Conservation (phyloP, 2,888 invertebrate genomes). For the Tachina lurida region DNA sequence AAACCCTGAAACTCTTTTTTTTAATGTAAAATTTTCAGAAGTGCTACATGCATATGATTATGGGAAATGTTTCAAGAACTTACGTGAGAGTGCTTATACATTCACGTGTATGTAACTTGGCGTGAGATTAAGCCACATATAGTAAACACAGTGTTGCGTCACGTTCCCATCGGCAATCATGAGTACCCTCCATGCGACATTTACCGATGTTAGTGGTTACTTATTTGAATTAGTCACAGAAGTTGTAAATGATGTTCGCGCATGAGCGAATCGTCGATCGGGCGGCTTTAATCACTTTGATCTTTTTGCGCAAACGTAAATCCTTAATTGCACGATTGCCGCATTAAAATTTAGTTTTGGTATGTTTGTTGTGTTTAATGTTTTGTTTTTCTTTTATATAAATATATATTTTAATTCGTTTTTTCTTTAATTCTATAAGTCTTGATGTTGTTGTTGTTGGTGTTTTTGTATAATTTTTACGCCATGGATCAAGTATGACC, state of each 20-base stretch:
- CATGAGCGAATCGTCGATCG: slow-evolving; percentile 64
- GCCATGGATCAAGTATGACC: slow-evolving; percentile 65
- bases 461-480: slow-evolving; percentile 53
- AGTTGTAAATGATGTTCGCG: slow-evolving; percentile 53
- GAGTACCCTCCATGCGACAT: slow-evolving; percentile 19
- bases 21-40: no score
- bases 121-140: not conserved
- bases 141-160: not conserved
- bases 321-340: slow-evolving; percentile 81
- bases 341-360: slow-evolving; percentile 64
- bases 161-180: not conserved
- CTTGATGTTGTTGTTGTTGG: slow-evolving; percentile 41
- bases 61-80: no score
- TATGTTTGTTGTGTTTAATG: slow-evolving; percentile 71
- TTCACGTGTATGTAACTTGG: not conserved
- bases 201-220: slow-evolving; percentile 15
- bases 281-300: slow-evolving; percentile 79
- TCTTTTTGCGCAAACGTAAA: slow-evolving; percentile 78
- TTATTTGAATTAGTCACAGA: slow-evolving; percentile 28
- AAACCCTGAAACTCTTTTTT: no score
- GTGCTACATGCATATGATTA: no score
- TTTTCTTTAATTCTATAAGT: slow-evolving; percentile 7
- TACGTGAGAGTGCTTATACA: no score
- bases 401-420: slow-evolving; percentile 40
- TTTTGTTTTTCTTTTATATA: slow-evolving; percentile 55